These are phyloP conservation scores for Bucorvus abyssinicus DNA, from an alignment of 2,797 vertebrate species.

Conservation along the genomic window DNA sequence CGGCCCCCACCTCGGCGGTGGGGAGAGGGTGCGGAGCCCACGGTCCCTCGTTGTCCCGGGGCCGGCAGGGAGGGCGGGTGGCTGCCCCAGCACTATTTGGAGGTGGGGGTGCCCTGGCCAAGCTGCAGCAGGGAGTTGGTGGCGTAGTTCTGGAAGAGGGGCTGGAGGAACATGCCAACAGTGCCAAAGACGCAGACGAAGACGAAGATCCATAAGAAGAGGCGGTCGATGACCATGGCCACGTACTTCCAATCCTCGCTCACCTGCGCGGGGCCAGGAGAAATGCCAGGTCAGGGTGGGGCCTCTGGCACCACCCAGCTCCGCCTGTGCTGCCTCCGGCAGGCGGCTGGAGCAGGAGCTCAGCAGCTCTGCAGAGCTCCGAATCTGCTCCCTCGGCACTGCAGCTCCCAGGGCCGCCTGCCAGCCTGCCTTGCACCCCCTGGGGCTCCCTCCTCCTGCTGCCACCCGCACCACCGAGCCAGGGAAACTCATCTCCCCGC, in stretches of 20 bases:
- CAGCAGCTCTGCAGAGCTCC: background rate
- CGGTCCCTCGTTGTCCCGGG: slow-evolving; percentile 21
- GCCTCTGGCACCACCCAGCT: background rate
- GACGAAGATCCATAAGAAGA: slow-evolving; percentile 97
- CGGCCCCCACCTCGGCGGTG: rapidly evolving
- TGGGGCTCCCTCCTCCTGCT: rapidly evolving
- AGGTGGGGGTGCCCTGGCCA: slow-evolving; percentile 65
- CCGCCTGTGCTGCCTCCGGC: background rate
- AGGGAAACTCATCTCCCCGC: background rate
- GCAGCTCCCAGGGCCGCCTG: background rate
- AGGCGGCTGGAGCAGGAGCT: rapidly evolving
- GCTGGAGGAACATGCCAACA: slow-evolving; percentile 95
- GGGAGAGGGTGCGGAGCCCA: rapidly evolving
- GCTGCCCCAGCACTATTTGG: slow-evolving; percentile 44
- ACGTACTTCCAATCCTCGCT: slow-evolving; percentile 99
- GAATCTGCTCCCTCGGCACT: background rate
- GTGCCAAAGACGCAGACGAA: slow-evolving; percentile 96
- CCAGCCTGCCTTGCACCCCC: background rate
- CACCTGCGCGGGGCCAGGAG: slow-evolving; percentile 76
- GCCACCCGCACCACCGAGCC: background rate
- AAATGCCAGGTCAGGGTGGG: background rate
- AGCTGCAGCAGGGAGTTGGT: slow-evolving; percentile 78
- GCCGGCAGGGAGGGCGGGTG: slow-evolving; percentile 28
- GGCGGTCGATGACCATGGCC: slow-evolving; percentile 98
- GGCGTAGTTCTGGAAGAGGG: slow-evolving; percentile 94